phyloP scores from a whole-genome alignment of 2,888 invertebrate genomes.

The Hipparchia sbordonii region DNA sequence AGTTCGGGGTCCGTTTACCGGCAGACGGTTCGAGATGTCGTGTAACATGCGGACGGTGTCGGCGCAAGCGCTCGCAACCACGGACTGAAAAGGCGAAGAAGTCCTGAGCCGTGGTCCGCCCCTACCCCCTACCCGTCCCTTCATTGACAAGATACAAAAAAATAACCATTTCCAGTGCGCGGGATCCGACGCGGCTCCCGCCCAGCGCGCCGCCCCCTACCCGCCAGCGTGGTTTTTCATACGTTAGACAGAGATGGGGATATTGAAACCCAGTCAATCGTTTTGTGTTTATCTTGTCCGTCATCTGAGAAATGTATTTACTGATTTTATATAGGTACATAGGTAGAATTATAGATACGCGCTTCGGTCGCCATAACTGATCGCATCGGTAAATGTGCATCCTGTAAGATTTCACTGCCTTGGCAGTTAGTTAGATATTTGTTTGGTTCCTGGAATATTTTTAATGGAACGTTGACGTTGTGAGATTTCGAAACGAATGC shows the following conservation, averaged over 20 bases:
- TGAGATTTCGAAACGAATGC: too few species aligned
- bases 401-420: conserved; percentile 52
- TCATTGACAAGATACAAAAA: conserved; percentile 81
- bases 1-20: conserved; percentile 46
- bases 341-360: conserved; percentile 57
- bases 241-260: conserved; percentile 60
- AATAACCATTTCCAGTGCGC: conserved; percentile 71
- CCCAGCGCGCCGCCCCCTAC: conserved; percentile 60
- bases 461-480: neutral
- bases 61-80: conserved; percentile 61
- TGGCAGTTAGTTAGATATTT: neutral
- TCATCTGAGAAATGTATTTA: conserved; percentile 70
- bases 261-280: conserved; percentile 55
- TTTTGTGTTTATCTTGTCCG: conserved; percentile 77
- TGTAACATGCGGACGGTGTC: conserved; percentile 56
- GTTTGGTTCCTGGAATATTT: conserved; percentile 8
- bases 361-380: conserved; percentile 66
- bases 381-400: conserved; percentile 64
- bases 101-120: conserved; percentile 73
- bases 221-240: conserved; percentile 42
- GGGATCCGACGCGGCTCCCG: conserved; percentile 53
- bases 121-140: conserved; percentile 66
- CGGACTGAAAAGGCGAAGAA: conserved; percentile 49
- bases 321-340: conserved; percentile 45
- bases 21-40: conserved; percentile 43